phyloP scores from a whole-genome alignment of 1,140 invertebrate genomes.

The Dendrolimus kikuchii region DNA sequence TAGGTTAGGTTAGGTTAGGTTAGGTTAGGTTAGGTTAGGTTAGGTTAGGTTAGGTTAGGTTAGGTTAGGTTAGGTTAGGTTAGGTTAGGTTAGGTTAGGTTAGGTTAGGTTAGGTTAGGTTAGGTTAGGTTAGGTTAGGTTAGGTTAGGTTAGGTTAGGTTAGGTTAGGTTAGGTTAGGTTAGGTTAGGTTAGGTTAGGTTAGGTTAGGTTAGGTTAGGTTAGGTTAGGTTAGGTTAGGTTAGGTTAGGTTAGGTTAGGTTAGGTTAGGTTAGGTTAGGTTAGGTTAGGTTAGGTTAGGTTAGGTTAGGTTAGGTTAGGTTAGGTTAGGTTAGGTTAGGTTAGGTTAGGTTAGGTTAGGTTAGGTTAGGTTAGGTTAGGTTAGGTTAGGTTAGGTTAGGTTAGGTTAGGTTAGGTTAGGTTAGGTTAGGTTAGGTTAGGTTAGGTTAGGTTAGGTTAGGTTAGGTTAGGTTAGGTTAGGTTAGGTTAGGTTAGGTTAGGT shows the following conservation, averaged over 20 bases:
- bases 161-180: conserved; percentile 18
- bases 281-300: conserved; percentile 16
- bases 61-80: conserved; percentile 22
- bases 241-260: conserved; percentile 9
- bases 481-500: conserved; percentile 17
- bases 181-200: conserved; percentile 32
- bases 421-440: conserved; percentile 15
- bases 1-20: conserved; percentile 24
- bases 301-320: no score
- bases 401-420: conserved; percentile 9
- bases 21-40: conserved; percentile 18
- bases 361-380: conserved; percentile 11
- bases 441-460: conserved; percentile 24
- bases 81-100: conserved; percentile 14
- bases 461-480: conserved; percentile 20
- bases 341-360: conserved; percentile 11
- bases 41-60: conserved; percentile 17
- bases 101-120: conserved; percentile 21
- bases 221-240: conserved; percentile 5
- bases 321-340: conserved; percentile 13
- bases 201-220: conserved; percentile 20
- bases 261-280: conserved; percentile 20
- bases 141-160: conserved; percentile 18
- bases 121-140: conserved; percentile 21
- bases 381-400: conserved; percentile 10